These are phyloP conservation scores for Diloba caeruleocephala DNA, from an alignment of 2,888 invertebrate genomes.

Conservation along the genomic window DNA sequence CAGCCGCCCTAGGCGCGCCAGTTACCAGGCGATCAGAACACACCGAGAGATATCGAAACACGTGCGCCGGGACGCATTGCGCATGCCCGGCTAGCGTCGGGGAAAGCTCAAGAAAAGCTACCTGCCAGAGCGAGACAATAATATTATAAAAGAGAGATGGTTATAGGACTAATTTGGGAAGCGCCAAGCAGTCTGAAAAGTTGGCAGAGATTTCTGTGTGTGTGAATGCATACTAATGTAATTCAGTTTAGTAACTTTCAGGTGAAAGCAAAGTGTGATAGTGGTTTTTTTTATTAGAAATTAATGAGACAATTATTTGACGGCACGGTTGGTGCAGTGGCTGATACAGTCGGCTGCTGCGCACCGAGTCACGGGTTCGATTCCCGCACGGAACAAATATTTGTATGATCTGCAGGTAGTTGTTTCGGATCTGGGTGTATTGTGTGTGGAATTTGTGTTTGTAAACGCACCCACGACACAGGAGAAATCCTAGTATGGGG, in stretches of 20 bases:
- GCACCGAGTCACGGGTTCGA: too few species aligned
- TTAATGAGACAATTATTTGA: conserved; percentile 26
- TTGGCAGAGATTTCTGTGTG: conserved; percentile 57
- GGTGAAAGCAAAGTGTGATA: conserved; percentile 42
- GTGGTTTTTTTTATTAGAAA: conserved; percentile 28
- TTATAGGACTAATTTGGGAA: conserved; percentile 77
- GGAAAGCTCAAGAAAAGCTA: conserved; percentile 81
- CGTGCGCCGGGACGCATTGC: conserved; percentile 81
- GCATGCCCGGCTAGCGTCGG: conserved; percentile 74
- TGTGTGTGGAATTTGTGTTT: too few species aligned
- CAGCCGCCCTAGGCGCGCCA: conserved; percentile 88
- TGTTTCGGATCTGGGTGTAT: too few species aligned
- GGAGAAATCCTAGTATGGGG: too few species aligned
- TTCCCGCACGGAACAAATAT: too few species aligned
- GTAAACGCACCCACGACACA: too few species aligned
- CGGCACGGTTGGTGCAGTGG: too few species aligned
- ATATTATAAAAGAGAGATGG: conserved; percentile 69
- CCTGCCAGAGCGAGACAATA: conserved; percentile 68
- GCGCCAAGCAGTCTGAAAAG: conserved; percentile 88
- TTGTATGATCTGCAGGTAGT: too few species aligned
- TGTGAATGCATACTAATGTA: conserved; percentile 56
- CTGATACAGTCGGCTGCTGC: too few species aligned
- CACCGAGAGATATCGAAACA: conserved; percentile 68
- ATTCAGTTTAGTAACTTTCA: conserved; percentile 51
- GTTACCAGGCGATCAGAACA: conserved; percentile 81